Conservation (phyloP, 2,888 invertebrate genomes). For the Dysmachus trigonus region DNA sequence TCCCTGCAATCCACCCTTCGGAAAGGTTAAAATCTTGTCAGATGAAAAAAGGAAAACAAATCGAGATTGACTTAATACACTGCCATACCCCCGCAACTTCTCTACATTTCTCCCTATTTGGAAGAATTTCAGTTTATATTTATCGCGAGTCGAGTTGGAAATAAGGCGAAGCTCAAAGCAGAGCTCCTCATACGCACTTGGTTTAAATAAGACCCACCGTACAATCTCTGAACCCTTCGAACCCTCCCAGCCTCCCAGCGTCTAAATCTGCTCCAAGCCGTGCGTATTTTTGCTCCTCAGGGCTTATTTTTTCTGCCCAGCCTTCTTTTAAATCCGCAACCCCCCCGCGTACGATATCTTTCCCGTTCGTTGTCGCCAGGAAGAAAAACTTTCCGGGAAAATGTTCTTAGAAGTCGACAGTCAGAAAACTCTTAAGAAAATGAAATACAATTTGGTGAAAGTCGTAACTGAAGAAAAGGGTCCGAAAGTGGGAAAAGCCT, state of each 20-base stretch:
- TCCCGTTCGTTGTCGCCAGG: background rate
- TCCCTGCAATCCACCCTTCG: background rate
- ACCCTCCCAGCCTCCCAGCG: background rate
- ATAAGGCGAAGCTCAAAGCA: background rate
- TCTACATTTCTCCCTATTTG: background rate
- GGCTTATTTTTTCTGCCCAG: constrained; percentile 1
- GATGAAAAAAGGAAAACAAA: constrained; percentile 11
- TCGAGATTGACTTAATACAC: constrained; percentile 28
- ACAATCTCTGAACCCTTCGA: background rate
- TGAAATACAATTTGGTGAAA: constrained; percentile 29
- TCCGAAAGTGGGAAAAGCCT: constrained; percentile 25
- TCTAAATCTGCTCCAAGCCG: background rate
- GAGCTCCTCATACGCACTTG: background rate
- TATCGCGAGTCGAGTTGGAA: background rate
- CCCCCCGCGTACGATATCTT: background rate
- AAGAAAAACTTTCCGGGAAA: constrained; percentile 21
- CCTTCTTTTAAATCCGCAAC: background rate
- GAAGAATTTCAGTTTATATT: constrained; percentile 8
- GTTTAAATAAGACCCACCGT: background rate
- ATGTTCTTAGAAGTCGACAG: constrained; percentile 23
- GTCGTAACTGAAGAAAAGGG: constrained; percentile 33
- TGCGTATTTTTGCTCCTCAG: constrained; percentile 5
- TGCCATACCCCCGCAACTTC: background rate
- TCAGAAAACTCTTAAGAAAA: constrained; percentile 32
- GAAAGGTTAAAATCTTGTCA: constrained; percentile 14